phyloP scores from a whole-genome alignment of 2,797 vertebrate species.

The Smutsia gigantea region DNA sequence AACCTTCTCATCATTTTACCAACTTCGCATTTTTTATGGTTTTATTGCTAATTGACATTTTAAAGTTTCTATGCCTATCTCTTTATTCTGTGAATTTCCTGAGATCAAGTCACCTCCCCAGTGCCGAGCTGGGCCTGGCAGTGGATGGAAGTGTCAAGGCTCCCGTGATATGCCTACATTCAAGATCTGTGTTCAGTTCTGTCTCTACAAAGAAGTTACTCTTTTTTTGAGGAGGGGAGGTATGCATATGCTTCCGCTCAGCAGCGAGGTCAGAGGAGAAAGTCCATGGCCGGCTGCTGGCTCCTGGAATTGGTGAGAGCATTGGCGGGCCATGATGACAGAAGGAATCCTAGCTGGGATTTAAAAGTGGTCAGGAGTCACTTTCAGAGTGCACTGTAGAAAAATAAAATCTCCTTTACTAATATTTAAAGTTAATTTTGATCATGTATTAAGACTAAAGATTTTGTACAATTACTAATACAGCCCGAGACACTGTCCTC shows the following conservation, averaged over 20 bases:
- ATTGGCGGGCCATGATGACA: not conserved
- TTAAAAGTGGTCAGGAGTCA: not conserved
- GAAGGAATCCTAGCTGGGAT: not conserved
- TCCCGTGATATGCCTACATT: not conserved
- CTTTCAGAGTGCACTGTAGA: not conserved
- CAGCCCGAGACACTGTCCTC: not conserved
- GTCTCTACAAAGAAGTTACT: not conserved
- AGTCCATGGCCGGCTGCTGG: not conserved
- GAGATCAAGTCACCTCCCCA: too few species aligned
- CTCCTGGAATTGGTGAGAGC: not conserved
- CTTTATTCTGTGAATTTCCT: not conserved
- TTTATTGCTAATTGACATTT: not conserved
- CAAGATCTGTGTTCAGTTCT: not conserved
- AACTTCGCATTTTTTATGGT: not conserved
- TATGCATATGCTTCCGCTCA: not conserved
- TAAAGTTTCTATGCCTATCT: not conserved
- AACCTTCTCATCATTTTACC: not conserved
- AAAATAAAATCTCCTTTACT: not conserved
- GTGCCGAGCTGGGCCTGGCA: too few species aligned
- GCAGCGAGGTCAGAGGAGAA: rapidly evolving
- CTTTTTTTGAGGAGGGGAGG: not conserved
- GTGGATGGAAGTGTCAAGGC: not conserved
- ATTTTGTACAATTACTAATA: not conserved
- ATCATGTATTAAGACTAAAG: not conserved
- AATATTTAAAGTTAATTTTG: not conserved